A percentile compares a stretch with the other conserved stretches of the same genome.
These are phyloP conservation scores for Protomyctophum bolini DNA, from an alignment of 2,113 vertebrate genomes.

Conservation along the genomic window DNA sequence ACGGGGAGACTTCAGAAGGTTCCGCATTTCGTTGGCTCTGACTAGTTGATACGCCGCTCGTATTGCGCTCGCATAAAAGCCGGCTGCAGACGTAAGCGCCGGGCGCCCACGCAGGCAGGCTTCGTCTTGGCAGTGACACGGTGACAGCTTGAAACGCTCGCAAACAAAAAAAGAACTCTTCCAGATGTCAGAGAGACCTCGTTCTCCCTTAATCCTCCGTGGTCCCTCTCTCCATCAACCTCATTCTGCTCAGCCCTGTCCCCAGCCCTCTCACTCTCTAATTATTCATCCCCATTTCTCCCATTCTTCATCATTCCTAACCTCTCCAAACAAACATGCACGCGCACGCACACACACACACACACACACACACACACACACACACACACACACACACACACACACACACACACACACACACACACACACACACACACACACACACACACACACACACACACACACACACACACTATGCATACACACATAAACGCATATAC, in stretches of 20 bases:
- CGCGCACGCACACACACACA: not conserved
- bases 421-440: too few species aligned
- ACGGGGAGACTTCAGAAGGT: constrained; percentile 68
- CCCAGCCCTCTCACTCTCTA: too few species aligned
- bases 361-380: not conserved
- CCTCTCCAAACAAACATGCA: constrained; percentile 28
- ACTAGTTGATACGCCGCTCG: constrained; percentile 37
- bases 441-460: constrained; percentile 13
- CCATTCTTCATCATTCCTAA: not conserved
- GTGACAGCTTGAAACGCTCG: constrained; percentile 32
- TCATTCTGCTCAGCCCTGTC: too few species aligned
- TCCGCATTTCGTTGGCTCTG: constrained; percentile 34
- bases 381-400: not conserved
- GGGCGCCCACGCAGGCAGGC: too few species aligned
- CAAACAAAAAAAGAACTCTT: too few species aligned
- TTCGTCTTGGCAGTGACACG: constrained; percentile 5
- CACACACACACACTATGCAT: constrained; percentile 13
- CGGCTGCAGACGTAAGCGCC: too few species aligned
- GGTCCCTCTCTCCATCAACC: too few species aligned
- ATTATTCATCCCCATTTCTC: too few species aligned
- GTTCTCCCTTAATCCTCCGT: too few species aligned
- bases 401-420: too few species aligned
- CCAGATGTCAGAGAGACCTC: too few species aligned
- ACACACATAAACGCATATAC: constrained; percentile 40
- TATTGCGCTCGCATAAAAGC: too few species aligned